Evolutionary conservation across 2,888 invertebrate genomes (phyloP).

Genomic region (Metalampra italica): DNA sequence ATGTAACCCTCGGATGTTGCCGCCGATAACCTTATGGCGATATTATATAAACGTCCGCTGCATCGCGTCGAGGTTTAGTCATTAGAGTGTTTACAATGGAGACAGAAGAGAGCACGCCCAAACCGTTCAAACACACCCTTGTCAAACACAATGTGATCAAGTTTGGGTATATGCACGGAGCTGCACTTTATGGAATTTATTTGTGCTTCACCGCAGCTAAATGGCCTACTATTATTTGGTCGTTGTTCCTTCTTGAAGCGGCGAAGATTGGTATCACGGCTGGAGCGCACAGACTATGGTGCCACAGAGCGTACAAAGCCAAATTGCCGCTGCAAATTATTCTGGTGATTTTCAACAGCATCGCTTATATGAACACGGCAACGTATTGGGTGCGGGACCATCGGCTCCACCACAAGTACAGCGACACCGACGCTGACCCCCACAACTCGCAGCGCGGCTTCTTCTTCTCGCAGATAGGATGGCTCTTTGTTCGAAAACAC

Average conservation of each 20-base stretch:
- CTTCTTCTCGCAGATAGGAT: constrained; percentile 89
- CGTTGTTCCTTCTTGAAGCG: constrained; percentile 12
- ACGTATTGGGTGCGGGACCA: constrained; percentile 78
- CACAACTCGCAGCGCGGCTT: constrained; percentile 87
- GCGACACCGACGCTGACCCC: constrained; percentile 86
- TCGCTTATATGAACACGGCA: constrained; percentile 59
- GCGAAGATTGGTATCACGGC: constrained; percentile 19
- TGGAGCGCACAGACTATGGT: constrained; percentile 21
- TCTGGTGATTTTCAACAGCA: constrained; percentile 19
- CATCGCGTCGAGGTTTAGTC: no score
- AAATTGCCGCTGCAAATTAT: constrained; percentile 18
- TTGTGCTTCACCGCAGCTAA: constrained; percentile 15
- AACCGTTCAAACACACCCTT: neutral
- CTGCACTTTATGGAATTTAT: constrained; percentile 17
- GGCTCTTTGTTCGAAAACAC: constrained; percentile 86
- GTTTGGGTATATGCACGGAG: constrained; percentile 16
- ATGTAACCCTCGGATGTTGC: no score
- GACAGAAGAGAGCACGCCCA: neutral
- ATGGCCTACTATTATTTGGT: constrained; percentile 17
- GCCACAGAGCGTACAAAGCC: constrained; percentile 21
- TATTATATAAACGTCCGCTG: no score
- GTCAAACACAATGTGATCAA: constrained; percentile 14
- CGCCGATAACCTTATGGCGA: neutral
- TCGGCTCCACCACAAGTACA: constrained; percentile 84
- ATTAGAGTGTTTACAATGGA: neutral